Conservation (phyloP, 2,113 vertebrate genomes). For the Mustelus asterias region DNA sequence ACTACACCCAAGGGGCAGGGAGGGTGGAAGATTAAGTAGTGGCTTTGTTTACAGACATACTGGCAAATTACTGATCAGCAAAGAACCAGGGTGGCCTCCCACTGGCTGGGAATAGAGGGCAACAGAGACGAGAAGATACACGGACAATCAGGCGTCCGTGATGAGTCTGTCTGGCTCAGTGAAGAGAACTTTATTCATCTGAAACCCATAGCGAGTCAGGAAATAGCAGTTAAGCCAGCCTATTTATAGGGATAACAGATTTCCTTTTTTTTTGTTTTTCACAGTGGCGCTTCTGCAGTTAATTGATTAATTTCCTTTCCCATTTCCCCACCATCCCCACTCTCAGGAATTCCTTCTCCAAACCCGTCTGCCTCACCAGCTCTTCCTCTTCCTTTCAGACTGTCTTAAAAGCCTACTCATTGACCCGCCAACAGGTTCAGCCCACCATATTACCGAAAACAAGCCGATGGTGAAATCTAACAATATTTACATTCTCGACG, state of each 20-base stretch:
- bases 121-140: not conserved
- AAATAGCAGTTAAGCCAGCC: not conserved
- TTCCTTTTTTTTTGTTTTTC: not conserved
- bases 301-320: not conserved
- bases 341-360: not conserved
- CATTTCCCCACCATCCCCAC: not conserved
- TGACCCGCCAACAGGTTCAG: not conserved
- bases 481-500: not conserved
- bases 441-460: not conserved
- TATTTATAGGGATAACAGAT: not conserved
- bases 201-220: not conserved
- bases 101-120: too few species aligned
- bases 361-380: not conserved
- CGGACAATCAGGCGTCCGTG: too few species aligned
- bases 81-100: not conserved
- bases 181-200: not conserved
- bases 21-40: not conserved
- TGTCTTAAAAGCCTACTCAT: not conserved
- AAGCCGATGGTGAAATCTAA: not conserved
- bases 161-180: not conserved
- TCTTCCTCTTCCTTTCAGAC: not conserved
- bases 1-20: not conserved
- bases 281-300: not conserved
- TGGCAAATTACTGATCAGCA: not conserved
- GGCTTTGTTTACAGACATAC: not conserved